These are phyloP conservation scores for Coremacera marginata DNA, from an alignment of 2,888 invertebrate genomes.

Conservation along the genomic window DNA sequence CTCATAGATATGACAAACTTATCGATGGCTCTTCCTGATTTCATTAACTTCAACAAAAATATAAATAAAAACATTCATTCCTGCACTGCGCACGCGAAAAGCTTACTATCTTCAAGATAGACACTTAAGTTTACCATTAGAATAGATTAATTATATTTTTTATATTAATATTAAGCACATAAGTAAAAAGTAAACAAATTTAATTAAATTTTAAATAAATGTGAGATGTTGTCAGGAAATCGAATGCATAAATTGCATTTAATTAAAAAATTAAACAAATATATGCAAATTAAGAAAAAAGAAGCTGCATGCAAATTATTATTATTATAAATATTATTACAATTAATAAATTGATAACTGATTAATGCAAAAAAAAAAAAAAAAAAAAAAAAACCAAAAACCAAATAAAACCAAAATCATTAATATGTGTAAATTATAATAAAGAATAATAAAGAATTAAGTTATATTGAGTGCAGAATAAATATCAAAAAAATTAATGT, in stretches of 20 bases:
- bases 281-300: conserved; percentile 24
- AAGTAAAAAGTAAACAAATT: no score
- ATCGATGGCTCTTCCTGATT: not conserved
- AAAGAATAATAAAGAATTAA: not conserved
- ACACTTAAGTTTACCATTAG: conserved; percentile 33
- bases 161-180: conserved; percentile 43
- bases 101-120: conserved; percentile 49
- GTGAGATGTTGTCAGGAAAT: no score
- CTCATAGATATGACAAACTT: conserved; percentile 22
- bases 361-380: not conserved
- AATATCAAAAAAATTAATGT: no score
- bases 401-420: not conserved
- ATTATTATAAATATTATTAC: not conserved
- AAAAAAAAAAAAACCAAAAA: conserved; percentile 18
- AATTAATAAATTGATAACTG: not conserved
- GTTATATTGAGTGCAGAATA: not conserved
- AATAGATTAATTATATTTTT: conserved; percentile 50
- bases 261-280: conserved; percentile 7
- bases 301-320: conserved; percentile 19
- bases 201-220: no score
- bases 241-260: not conserved
- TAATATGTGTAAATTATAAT: not conserved
- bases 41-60: not conserved
- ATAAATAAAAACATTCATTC: not conserved
- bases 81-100: conserved; percentile 42